These are phyloP conservation scores for Oophaga sylvatica DNA, from an alignment of 2,797 vertebrate genomes.

Conservation along the genomic window DNA sequence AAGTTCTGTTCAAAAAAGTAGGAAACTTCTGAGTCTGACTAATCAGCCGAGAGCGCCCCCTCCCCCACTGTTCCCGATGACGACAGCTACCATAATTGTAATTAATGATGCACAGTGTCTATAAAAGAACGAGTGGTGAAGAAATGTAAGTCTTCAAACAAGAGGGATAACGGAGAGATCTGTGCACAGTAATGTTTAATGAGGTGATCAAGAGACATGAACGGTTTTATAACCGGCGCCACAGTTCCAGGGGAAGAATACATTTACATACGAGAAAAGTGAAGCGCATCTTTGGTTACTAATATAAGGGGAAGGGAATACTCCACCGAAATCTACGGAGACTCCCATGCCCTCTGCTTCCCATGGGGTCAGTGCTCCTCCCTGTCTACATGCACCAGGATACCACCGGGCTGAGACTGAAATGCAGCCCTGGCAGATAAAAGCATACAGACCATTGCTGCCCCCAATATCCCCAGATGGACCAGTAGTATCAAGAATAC, in stretches of 20 bases:
- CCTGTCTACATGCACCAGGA: too few relatives aligned
- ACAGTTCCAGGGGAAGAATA: conserved; percentile 13
- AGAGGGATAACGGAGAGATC: conserved; percentile 29
- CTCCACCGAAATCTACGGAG: background rate
- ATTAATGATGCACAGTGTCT: conserved; percentile 37
- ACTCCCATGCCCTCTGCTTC: background rate
- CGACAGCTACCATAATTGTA: conserved; percentile 42
- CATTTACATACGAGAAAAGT: conserved; percentile 23
- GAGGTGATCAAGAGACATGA: conserved; percentile 36
- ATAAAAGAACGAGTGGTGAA: conserved; percentile 33
- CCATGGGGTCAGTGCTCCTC: background rate
- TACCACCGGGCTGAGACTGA: too few relatives aligned
- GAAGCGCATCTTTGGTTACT: background rate
- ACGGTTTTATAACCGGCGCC: conserved; percentile 23
- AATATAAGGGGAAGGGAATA: background rate
- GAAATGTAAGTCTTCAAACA: conserved; percentile 39
- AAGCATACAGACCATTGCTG: too few relatives aligned
- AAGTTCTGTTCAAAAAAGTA: background rate
- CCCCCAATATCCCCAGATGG: too few relatives aligned
- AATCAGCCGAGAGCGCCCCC: background rate
- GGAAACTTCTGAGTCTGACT: background rate
- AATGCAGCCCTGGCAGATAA: too few relatives aligned
- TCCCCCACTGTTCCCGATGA: conserved; percentile 25
- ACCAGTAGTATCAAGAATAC: too few relatives aligned
- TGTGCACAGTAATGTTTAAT: conserved; percentile 37